Base-by-base conservation (phyloP, 2,113 vertebrate genomes). In the Gavia stellata region DNA sequence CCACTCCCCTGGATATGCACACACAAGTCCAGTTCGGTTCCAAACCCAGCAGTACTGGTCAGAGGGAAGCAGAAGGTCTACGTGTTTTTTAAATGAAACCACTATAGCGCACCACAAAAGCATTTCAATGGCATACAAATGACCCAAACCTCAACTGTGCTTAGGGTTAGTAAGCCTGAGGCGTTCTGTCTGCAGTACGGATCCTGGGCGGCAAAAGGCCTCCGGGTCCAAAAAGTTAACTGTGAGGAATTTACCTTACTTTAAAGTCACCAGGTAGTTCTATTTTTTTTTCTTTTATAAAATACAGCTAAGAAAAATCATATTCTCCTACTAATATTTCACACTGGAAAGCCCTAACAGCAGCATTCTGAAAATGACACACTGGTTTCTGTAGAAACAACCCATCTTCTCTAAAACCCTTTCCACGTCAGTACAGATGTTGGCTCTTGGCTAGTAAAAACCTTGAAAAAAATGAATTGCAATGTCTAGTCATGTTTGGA, bases 401-500 rank as follows among this genome's bases (percentile, higher is more conserved):
- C 65, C 3, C 17, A 47, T 53, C 67, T 45, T 36, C 66, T 53
- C 52, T 16, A 14, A 62, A 87, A 77, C 80, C 77, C 59, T 74
- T 85, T 65, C 81, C 21, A 68, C 72, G 67, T 81, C 36, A 34
- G 24, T 74, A 83, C 65, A 61, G 31, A 89, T 87, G 75, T 78
- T 72, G 63, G 56, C 62, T 79, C 53, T 62, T 73, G 79, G 53
- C 77, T 82, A 81, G 55, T 52, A 94, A 92, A 81, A 94, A 71
- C 61, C 53, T 61, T 81, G 33, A 47, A 73, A 90, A 36, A 61
- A 38, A 52, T 15, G 10, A 81, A 77, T 92, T 89, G 75, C 88
- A 72, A 81, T 92, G 86, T 80, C 95, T 96, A 94, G 84, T 94
- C 95, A n/a, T 83, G 90, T 86, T 95, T 67, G 95, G 79, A 92